phyloP scores from a whole-genome alignment of 2,888 invertebrate genomes.

The Sialis fuliginosa region DNA sequence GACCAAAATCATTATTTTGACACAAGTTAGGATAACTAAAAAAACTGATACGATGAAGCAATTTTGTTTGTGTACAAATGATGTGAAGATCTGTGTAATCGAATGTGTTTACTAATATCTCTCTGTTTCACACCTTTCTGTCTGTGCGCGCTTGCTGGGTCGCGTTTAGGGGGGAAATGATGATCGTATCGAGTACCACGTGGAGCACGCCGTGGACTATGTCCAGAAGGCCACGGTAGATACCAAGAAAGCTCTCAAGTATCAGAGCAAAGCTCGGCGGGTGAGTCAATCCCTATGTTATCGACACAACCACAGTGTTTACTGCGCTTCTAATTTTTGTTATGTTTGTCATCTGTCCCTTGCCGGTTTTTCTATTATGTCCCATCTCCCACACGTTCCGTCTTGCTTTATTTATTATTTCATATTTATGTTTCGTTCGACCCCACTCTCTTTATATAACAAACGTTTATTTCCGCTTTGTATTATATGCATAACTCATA shows the following conservation, averaged over 20 bases:
- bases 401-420: conserved; percentile 6
- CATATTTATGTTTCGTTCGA: conserved; percentile 11
- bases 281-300: conserved; percentile 43
- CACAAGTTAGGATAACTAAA: background rate
- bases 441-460: background rate
- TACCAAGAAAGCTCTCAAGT: conserved; percentile 99
- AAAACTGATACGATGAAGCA: background rate
- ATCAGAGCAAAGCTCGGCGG: conserved; percentile 99
- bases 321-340: conserved; percentile 23
- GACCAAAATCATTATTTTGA: background rate
- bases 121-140: conserved; percentile 2
- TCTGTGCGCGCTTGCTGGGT: conserved; percentile 10
- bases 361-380: conserved; percentile 8
- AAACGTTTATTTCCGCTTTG: too few species aligned
- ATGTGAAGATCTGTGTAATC: too few species aligned
- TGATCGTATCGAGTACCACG: conserved; percentile 99
- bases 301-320: conserved; percentile 10
- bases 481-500: background rate
- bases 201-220: conserved; percentile 99
- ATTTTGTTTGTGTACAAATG: too few species aligned
- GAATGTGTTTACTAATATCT: background rate
- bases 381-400: conserved; percentile 6
- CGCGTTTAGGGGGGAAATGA: conserved; percentile 94
- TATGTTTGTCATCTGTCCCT: conserved; percentile 12
- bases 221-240: conserved; percentile 99